Base-by-base conservation (phyloP, 2,113 vertebrate genomes). In the Eolophus roseicapilla region DNA sequence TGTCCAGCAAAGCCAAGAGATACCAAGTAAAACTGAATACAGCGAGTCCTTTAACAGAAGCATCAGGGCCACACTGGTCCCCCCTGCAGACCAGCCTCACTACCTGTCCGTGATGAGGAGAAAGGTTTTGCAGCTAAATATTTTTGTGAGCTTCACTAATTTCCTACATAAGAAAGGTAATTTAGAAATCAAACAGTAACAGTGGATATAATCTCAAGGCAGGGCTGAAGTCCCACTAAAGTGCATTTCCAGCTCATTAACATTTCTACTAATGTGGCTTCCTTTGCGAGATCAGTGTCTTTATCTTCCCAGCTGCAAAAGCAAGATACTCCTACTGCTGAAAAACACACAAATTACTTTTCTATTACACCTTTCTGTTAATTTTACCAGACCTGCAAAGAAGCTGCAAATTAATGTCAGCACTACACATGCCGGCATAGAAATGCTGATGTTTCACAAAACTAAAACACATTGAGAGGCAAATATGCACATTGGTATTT, bases 51-150 rank as follows among this genome's bases (percentile, higher is more conserved):
- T 46, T 9, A 29, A 47, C 49, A 83, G 59, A 46, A 90, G 10
- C 28, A 43, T 14, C 28, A 20, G 0, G 0, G 41, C 20, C 76
- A 70, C 0, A 0, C 1, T 31, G 41, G 29, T n/a, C 17, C 31
- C 59, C 3, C 0, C n/a, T 35, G 35, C 6, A 49, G 11, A 57
- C 5, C 11, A 71, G 75, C 29, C 78, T 20, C 12, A 6, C 43
- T 10, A 24, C 3, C 46, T 49, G 60, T 8, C 73, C 10, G 1
- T 0, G 3, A 55, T 1, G 10, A 78, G 31, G 10, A 52, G 24
- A 6, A 14, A 60, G 18, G 8, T 67, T 44, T 28, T 44, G 41
- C 47, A 2, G 0, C 31, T 16, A 19, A 39, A 4, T 31, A 18
- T 17, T 63, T 55, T 17, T 37, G 37, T 31, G 28, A 86, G 35